These are phyloP conservation scores for Natrix natrix DNA, from an alignment of 2,797 vertebrate species.

Conservation along the genomic window DNA sequence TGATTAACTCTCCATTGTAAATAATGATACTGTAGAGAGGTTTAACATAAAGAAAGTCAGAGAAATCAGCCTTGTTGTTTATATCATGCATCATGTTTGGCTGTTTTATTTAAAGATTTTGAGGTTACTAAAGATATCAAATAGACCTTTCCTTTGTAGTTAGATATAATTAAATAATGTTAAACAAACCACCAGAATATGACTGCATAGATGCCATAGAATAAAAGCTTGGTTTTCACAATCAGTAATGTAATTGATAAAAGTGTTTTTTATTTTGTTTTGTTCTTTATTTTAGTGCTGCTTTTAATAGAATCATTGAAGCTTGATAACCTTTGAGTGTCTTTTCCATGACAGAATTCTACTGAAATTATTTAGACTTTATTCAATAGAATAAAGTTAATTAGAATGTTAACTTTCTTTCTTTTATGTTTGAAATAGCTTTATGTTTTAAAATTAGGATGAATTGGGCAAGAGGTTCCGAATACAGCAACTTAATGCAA, in stretches of 20 bases:
- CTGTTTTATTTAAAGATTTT: background rate
- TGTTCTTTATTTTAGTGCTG: slow-evolving; percentile 29
- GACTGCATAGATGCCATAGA: slow-evolving; percentile 23
- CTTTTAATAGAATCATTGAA: slow-evolving; percentile 57
- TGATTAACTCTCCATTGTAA: background rate
- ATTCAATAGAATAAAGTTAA: slow-evolving; percentile 57
- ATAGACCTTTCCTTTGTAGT: background rate
- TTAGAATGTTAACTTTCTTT: slow-evolving; percentile 41
- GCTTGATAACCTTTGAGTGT: slow-evolving; percentile 39
- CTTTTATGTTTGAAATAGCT: slow-evolving; percentile 43
- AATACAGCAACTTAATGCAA: background rate
- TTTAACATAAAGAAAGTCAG: background rate
- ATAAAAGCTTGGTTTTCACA: slow-evolving; percentile 53
- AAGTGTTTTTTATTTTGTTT: slow-evolving; percentile 38
- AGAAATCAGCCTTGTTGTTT: background rate
- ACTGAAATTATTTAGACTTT: slow-evolving; percentile 58
- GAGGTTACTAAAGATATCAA: background rate
- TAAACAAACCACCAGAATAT: slow-evolving; percentile 10
- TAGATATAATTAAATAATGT: background rate
- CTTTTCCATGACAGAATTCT: slow-evolving; percentile 30
- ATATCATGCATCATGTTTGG: background rate
- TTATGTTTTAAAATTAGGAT: slow-evolving; percentile 50
- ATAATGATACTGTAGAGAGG: background rate
- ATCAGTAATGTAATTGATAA: slow-evolving; percentile 43
- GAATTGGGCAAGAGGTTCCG: slow-evolving; percentile 5